Conservation (phyloP, 2,113 vertebrate genomes). For the Balaeniceps rex region DNA sequence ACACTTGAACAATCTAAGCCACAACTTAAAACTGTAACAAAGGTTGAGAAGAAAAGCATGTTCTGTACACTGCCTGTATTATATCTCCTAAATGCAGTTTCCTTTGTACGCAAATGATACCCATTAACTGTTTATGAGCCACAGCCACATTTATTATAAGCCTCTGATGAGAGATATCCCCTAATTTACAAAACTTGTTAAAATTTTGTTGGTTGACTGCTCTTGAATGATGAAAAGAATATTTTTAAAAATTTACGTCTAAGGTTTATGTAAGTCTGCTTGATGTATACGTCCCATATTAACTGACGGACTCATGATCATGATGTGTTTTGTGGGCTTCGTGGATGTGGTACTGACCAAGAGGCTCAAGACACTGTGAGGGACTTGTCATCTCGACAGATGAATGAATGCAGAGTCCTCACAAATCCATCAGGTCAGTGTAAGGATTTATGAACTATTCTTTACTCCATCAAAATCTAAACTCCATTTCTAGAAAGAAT, state of each 20-base stretch:
- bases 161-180: background rate
- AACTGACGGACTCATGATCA: background rate
- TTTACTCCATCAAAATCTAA: background rate
- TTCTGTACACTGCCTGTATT: background rate
- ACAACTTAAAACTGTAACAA: background rate
- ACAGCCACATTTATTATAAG: background rate
- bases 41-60: background rate
- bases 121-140: background rate
- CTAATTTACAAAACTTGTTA: background rate
- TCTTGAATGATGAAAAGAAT: background rate
- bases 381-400: background rate
- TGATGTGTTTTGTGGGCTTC: background rate
- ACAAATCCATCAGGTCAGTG: background rate
- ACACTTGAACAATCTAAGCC: background rate
- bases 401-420: background rate
- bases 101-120: background rate
- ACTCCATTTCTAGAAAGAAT: background rate
- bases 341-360: background rate
- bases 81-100: background rate
- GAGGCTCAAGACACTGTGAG: background rate
- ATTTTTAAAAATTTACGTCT: background rate
- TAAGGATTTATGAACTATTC: background rate
- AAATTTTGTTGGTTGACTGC: background rate
- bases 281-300: background rate
- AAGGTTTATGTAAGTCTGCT: background rate